A percentile compares a stretch with the other conserved stretches of the same genome.
Evolutionary conservation across 2,888 invertebrate genomes (phyloP).

Genomic region (Meandrusa payeni): DNA sequence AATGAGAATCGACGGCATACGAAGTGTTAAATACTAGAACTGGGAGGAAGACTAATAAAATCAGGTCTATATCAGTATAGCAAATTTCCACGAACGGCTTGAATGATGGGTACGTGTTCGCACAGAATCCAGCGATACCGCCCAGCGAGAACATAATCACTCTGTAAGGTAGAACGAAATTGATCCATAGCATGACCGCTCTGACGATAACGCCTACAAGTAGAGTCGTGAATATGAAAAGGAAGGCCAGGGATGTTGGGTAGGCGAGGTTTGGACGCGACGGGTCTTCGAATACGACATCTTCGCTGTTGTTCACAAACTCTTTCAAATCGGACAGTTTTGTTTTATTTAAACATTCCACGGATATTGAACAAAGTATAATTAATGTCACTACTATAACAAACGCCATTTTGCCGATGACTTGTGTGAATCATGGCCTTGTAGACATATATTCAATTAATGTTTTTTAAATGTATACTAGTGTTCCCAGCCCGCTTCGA

Average conservation of each 20-base stretch:
- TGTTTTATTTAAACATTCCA: background rate
- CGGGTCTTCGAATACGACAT: slow-evolving; percentile 36
- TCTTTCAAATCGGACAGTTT: slow-evolving; percentile 1
- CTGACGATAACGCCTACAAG: slow-evolving; percentile 58
- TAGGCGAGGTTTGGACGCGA: slow-evolving; percentile 48
- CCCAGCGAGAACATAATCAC: slow-evolving; percentile 66
- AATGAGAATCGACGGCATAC: slow-evolving; percentile 62
- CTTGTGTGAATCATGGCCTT: too few relatives aligned
- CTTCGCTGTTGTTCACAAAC: slow-evolving; percentile 1
- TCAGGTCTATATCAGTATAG: slow-evolving; percentile 54
- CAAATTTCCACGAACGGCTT: slow-evolving; percentile 58
- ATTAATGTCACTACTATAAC: too few relatives aligned
- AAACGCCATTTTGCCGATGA: slow-evolving; percentile 18
- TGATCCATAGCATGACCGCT: slow-evolving; percentile 55
- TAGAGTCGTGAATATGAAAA: slow-evolving; percentile 56
- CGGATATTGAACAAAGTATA: slow-evolving; percentile 20
- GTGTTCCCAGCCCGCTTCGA: too few relatives aligned
- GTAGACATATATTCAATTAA: too few relatives aligned
- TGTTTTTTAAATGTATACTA: too few relatives aligned
- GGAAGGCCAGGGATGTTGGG: slow-evolving; percentile 49
- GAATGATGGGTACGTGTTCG: slow-evolving; percentile 49
- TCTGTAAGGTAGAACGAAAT: slow-evolving; percentile 55
- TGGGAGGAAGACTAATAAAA: slow-evolving; percentile 55
- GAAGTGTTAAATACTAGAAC: slow-evolving; percentile 62
- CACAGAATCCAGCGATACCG: slow-evolving; percentile 57